phyloP scores from a whole-genome alignment of 2,797 vertebrate genomes.

The Erithacus rubecula region DNA sequence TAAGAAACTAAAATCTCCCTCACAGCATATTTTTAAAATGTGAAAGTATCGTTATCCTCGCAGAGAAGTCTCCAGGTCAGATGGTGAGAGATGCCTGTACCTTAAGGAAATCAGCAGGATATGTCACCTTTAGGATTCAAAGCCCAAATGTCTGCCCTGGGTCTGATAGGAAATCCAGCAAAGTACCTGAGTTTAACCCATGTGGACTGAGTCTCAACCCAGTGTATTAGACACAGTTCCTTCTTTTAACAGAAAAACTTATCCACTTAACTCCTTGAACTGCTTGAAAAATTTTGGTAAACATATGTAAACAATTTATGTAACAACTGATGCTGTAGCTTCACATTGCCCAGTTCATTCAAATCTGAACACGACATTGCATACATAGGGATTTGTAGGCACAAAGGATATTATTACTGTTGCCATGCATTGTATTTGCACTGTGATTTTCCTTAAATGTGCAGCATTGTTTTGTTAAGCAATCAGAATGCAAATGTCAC shows the following conservation, averaged over 20 bases:
- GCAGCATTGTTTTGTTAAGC: conserved; percentile 28
- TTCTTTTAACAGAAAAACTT: background rate
- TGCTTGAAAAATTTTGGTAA: background rate
- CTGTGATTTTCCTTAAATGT: conserved; percentile 6
- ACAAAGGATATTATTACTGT: background rate
- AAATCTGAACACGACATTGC: background rate
- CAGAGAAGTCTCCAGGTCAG: background rate
- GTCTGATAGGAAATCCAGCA: background rate
- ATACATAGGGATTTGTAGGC: background rate
- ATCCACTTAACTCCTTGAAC: background rate
- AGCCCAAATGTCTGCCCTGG: background rate
- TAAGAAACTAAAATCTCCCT: background rate
- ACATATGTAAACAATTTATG: background rate
- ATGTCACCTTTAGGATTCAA: background rate
- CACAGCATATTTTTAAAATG: background rate
- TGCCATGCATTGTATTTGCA: background rate
- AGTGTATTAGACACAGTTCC: background rate
- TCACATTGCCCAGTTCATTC: background rate
- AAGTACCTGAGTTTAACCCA: fast-evolving
- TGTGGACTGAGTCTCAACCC: background rate
- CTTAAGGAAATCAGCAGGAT: background rate
- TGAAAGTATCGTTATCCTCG: background rate
- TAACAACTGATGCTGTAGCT: background rate
- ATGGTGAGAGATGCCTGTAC: background rate
- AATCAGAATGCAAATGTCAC: conserved; percentile 34